These are phyloP conservation scores for Zaprionus vittiger DNA, from an alignment of 1,140 invertebrate genomes.

Conservation along the genomic window DNA sequence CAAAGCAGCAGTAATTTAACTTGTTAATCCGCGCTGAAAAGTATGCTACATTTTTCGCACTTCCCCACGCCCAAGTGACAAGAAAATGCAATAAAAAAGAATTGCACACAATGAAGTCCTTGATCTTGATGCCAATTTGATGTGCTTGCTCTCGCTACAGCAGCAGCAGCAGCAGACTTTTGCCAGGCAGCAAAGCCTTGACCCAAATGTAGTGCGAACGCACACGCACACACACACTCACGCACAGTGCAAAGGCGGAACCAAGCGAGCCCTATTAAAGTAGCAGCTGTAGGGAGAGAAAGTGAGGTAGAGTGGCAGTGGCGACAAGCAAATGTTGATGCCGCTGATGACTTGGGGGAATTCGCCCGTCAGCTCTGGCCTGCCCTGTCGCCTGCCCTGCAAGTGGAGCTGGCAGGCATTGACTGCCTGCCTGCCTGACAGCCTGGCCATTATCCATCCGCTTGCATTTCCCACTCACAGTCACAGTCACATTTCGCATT, in stretches of 20 bases:
- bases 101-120: conserved; percentile 42
- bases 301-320: conserved; percentile 5
- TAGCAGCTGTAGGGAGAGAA: background rate
- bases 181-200: conserved; percentile 56
- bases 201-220: conserved; percentile 58
- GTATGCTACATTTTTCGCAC: conserved; percentile 44
- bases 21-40: conserved; percentile 43
- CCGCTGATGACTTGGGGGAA: conserved; percentile 45
- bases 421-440: conserved; percentile 11
- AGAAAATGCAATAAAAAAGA: conserved; percentile 48
- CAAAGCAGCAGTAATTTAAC: conserved; percentile 42
- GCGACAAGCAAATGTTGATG: conserved; percentile 23
- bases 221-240: background rate
- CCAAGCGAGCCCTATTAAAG: conserved; percentile 14
- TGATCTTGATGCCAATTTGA: conserved; percentile 76
- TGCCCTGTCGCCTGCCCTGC: background rate
- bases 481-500: conserved; percentile 17
- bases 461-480: conserved; percentile 27
- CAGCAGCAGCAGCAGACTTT: conserved; percentile 24
- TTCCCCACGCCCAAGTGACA: conserved; percentile 16
- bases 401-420: conserved; percentile 3
- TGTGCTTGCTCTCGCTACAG: conserved; percentile 31
- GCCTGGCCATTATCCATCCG: conserved; percentile 25
- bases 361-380: conserved; percentile 3
- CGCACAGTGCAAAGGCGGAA: background rate